A percentile compares a stretch with the other conserved stretches of the same genome.
phyloP scores from a whole-genome alignment of 2,113 vertebrate species.

The Dicerorhinus sumatrensis region DNA sequence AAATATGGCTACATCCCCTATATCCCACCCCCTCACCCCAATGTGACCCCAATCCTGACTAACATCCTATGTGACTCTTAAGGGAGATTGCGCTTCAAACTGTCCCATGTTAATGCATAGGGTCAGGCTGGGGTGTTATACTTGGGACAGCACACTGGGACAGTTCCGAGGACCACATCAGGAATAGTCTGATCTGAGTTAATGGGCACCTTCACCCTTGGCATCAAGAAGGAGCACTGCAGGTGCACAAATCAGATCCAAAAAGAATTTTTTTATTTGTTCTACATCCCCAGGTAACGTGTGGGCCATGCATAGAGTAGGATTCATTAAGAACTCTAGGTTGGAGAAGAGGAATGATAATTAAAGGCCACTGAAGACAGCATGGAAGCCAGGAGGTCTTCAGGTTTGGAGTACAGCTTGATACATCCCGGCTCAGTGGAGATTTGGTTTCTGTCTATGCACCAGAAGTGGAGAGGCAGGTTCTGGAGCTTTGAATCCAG shows the following conservation, averaged over 20 bases:
- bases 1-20: not conserved
- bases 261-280: not conserved
- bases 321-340: not conserved
- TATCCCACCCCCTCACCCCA: not conserved
- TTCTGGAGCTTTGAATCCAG: not conserved
- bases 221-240: not conserved
- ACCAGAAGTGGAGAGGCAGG: not conserved
- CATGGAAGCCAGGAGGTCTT: not conserved
- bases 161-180: not conserved
- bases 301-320: not conserved
- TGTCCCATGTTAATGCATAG: not conserved
- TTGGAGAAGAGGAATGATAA: not conserved
- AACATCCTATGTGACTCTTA: not conserved
- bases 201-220: not conserved
- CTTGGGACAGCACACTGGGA: not conserved
- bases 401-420: not conserved
- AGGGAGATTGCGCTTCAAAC: not conserved
- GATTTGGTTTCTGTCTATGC: not conserved
- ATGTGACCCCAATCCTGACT: not conserved
- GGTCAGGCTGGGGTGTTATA: not conserved
- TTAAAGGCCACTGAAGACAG: not conserved
- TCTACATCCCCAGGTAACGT: not conserved
- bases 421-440: not conserved
- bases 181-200: not conserved
- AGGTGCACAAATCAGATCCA: not conserved